Conservation (phyloP, 2,888 invertebrate species). For the Temnothorax ravouxi region DNA sequence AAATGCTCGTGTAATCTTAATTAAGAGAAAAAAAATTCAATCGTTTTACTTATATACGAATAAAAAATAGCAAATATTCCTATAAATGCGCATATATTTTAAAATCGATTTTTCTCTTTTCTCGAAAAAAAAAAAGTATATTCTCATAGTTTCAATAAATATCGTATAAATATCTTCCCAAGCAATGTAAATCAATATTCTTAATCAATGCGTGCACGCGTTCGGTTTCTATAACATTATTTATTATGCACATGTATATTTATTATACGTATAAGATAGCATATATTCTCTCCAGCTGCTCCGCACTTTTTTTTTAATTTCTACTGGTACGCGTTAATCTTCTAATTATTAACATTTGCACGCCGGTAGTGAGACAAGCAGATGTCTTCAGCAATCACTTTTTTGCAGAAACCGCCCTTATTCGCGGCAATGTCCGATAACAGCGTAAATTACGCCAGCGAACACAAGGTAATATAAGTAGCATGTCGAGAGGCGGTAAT, state of each 20-base stretch:
- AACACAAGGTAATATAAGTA: slow-evolving; percentile 8
- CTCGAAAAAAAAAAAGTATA: not conserved
- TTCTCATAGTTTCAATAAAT: not conserved
- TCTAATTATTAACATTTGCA: not conserved
- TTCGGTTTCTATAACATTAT: not conserved
- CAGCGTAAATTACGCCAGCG: slow-evolving; percentile 1
- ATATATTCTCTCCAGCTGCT: slow-evolving; percentile 15
- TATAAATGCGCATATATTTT: not conserved
- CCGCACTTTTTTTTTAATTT: slow-evolving; percentile 8
- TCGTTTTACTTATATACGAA: not conserved
- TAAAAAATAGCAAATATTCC: not conserved
- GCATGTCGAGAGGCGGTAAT: slow-evolving; percentile 36
- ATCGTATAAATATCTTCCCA: not conserved
- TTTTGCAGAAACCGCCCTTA: not conserved
- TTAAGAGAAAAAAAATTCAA: slow-evolving; percentile 55
- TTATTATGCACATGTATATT: not conserved
- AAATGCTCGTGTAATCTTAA: slow-evolving; percentile 67
- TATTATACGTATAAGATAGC: not conserved
- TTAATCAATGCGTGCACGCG: not conserved
- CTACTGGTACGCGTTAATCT: slow-evolving; percentile 30
- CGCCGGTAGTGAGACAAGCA: not conserved
- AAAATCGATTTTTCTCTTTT: not conserved
- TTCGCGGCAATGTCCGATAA: slow-evolving; percentile 6
- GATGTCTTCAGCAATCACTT: slow-evolving; percentile 24
- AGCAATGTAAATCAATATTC: not conserved